Evolutionary conservation across 2,113 vertebrate genomes (phyloP).

Genomic region (Benitochromis conjunctus): DNA sequence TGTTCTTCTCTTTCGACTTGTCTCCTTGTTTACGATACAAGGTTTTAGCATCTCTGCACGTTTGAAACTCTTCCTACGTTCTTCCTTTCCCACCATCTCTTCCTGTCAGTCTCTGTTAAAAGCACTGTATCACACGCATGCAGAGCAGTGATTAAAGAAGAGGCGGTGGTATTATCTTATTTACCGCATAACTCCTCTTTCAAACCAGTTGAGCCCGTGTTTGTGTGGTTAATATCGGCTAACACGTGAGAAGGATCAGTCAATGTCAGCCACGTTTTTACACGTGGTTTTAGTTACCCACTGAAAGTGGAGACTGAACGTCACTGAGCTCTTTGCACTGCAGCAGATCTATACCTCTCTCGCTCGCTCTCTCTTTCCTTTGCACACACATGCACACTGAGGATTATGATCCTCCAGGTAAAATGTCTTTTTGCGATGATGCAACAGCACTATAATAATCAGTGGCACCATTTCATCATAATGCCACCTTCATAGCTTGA

Average conservation of each 20-base stretch:
- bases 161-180: not conserved
- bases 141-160: not conserved
- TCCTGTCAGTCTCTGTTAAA: not conserved
- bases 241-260: not conserved
- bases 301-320: not conserved
- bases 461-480: not conserved
- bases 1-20: not conserved
- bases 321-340: not conserved
- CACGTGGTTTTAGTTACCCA: not conserved
- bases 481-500: not conserved
- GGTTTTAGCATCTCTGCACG: not conserved
- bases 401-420: not conserved
- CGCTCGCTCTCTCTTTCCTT: not conserved
- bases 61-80: not conserved
- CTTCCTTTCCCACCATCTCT: not conserved
- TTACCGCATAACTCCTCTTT: not conserved
- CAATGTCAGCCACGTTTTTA: not conserved
- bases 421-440: not conserved
- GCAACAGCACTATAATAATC: not conserved
- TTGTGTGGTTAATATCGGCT: not conserved
- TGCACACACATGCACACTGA: not conserved
- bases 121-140: not conserved
- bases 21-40: not conserved
- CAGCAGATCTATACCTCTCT: not conserved
- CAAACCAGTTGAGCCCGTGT: not conserved